Percentiles rank a stretch among this genome's conserved stretches.
These are phyloP conservation scores for Cebidichthys violaceus DNA, from an alignment of 2,113 vertebrate genomes.

Conservation along the genomic window DNA sequence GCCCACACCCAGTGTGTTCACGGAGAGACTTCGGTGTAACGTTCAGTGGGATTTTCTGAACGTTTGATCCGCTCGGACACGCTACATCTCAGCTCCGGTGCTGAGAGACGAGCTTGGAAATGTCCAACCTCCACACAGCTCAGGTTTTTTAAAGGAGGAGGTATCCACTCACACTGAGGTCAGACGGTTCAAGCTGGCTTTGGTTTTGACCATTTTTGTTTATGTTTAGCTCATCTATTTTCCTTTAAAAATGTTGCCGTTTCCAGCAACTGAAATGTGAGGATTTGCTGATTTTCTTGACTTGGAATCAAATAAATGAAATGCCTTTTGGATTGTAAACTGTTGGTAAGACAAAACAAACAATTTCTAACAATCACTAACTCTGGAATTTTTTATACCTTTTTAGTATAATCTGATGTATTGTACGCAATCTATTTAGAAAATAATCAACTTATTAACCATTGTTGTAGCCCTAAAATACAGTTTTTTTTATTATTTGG, in stretches of 20 bases:
- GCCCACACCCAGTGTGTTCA: neutral
- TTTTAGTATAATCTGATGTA: neutral
- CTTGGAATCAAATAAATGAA: neutral
- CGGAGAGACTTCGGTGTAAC: slow-evolving; percentile 27
- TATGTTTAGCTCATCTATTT: slow-evolving; percentile 2
- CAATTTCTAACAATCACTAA: too few species aligned
- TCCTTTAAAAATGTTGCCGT: neutral
- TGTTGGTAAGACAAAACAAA: neutral
- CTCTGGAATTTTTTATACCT: neutral
- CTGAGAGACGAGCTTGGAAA: slow-evolving; percentile 53
- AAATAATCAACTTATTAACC: neutral
- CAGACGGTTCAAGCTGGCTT: slow-evolving; percentile 20
- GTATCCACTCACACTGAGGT: slow-evolving; percentile 9
- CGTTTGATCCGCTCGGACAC: slow-evolving; percentile 48
- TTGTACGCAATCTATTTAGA: neutral
- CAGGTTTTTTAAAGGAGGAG: slow-evolving; percentile 20
- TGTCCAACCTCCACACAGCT: slow-evolving; percentile 19
- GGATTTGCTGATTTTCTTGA: neutral
- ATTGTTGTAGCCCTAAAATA: too few species aligned
- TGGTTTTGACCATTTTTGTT: neutral
- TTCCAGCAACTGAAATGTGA: neutral
- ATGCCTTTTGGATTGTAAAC: neutral
- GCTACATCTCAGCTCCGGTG: slow-evolving; percentile 37
- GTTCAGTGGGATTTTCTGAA: slow-evolving; percentile 40
- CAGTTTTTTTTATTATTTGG: neutral